Evolutionary conservation across 1,140 invertebrate species (phyloP), one percentile per base, ranked within the genome.

Genomic region (Popillia japonica): DNA sequence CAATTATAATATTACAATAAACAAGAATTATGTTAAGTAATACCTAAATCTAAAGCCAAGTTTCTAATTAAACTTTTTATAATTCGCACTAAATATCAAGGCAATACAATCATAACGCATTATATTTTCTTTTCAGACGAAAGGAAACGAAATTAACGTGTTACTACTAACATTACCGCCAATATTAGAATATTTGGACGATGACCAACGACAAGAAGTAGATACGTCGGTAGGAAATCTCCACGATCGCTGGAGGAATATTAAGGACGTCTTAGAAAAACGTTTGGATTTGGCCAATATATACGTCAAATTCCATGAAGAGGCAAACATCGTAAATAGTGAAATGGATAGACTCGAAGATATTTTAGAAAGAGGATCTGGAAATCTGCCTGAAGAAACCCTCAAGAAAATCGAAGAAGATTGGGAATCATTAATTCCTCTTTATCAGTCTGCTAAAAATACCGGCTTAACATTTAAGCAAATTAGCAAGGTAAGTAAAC

Each of bases 231-330:
- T 91, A 1, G 90, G 92, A 22, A 85, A 89, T 0, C 84, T 94
- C 7, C 87, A 89, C 75, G 89, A 91, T 41, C 89, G 91, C 48
- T 94, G 93, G 91, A 86, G 90, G 17, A 88, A 91, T 48, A 87
- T 94, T 0, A 91, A 92, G 79, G 89, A 89, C 77, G 83, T 91
- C 14, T 85, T 94, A 0, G 90, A 93, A 79, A 89, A 88, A 75
- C 89, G 94, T 78, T 89, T 94, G 23, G 89, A 92, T 78, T 82
- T 92, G 9, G 89, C 91, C 34, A 89, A 90, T 2, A 84, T 91
- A 76, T 94, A 95, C 81, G 90, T 94, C 41, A 91, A 94, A 79
- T 95, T 96, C 87, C 93, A 94, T 81, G 90, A 91, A 82, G 88
- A 91, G 27, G 92, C 92, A 41, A 90, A 91, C 59, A 89, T 92